Conservation (phyloP, 2,797 vertebrate species). For the Bradypodion pumilum region DNA sequence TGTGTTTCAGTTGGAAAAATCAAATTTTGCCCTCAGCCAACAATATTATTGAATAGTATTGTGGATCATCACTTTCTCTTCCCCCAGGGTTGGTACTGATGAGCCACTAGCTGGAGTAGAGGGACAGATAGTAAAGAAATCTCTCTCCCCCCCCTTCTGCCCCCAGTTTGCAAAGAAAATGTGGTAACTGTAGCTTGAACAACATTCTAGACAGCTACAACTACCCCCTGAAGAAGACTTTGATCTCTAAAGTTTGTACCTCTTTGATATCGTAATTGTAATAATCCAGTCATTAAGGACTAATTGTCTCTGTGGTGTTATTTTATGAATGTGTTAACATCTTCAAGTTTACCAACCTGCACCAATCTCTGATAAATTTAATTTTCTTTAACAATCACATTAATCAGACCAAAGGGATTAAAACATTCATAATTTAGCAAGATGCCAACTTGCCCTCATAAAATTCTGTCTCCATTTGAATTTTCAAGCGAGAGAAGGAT, state of each 20-base stretch:
- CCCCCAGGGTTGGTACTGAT: too few species aligned
- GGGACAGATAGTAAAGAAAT: not conserved
- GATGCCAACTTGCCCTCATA: not conserved
- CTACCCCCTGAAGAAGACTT: not conserved
- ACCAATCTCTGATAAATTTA: not conserved
- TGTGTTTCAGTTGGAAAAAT: not conserved
- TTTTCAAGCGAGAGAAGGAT: not conserved
- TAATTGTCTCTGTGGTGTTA: not conserved
- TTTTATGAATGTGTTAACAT: not conserved
- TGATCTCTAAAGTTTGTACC: not conserved
- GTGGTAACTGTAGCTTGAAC: not conserved
- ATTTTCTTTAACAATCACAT: not conserved
- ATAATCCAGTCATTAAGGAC: not conserved
- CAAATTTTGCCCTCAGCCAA: not conserved
- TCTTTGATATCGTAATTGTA: not conserved
- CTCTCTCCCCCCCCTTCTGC: not conserved
- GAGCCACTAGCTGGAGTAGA: not conserved
- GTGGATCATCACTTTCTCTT: not conserved
- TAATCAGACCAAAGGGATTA: not conserved
- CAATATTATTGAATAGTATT: not conserved
- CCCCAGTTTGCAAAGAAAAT: not conserved
- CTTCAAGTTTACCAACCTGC: not conserved
- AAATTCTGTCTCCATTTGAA: not conserved
- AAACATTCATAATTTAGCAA: not conserved
- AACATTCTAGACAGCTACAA: too few species aligned